phyloP scores from a whole-genome alignment of 2,888 invertebrate genomes.

The Cheilosia pagana region DNA sequence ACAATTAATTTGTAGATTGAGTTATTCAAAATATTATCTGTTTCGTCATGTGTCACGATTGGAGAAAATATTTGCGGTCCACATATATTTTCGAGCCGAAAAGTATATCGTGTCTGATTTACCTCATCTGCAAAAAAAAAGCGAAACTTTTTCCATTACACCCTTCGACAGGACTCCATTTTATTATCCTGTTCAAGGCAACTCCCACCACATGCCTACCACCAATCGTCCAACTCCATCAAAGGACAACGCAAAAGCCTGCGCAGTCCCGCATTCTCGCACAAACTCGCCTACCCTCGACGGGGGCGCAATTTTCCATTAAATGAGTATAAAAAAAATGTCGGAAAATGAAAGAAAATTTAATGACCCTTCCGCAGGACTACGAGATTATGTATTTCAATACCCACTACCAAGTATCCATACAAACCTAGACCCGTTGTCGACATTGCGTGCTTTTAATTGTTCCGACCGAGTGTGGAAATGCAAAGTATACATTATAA shows the following conservation, averaged over 20 bases:
- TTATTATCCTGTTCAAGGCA: conserved; percentile 53
- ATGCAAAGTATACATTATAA: conserved; percentile 12
- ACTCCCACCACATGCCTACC: conserved; percentile 48
- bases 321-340: conserved; percentile 36
- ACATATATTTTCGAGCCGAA: neutral
- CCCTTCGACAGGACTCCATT: conserved; percentile 51
- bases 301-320: conserved; percentile 55
- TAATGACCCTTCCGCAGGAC: conserved; percentile 68
- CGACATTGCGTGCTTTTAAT: conserved; percentile 69
- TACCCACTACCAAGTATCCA: conserved; percentile 11
- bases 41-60: no score
- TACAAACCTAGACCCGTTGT: conserved; percentile 40
- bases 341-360: conserved; percentile 64
- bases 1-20: no score
- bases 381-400: conserved; percentile 43
- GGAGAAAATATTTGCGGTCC: no score
- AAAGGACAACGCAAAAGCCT: conserved; percentile 60
- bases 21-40: no score
- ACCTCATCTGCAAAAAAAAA: neutral
- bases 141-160: conserved; percentile 27
- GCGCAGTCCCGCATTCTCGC: conserved; percentile 50
- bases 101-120: neutral
- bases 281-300: conserved; percentile 24
- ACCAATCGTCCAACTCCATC: conserved; percentile 34
- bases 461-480: conserved; percentile 49